Percentiles rank a stretch among this genome's conserved stretches.
These are phyloP conservation scores for Choreutis nemorana DNA, from an alignment of 2,888 invertebrate species.

Conservation along the genomic window DNA sequence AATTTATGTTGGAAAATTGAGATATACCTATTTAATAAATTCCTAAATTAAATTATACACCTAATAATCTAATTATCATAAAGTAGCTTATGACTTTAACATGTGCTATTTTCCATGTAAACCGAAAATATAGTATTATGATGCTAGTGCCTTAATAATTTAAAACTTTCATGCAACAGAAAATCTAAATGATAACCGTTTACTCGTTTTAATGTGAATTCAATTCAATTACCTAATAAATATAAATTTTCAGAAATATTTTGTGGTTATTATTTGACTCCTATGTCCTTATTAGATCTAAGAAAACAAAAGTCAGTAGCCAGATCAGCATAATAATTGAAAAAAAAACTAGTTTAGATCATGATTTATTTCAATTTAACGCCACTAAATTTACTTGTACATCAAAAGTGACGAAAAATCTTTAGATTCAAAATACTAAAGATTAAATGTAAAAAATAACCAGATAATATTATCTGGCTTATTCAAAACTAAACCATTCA, in stretches of 20 bases:
- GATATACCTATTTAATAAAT: slow-evolving; percentile 52
- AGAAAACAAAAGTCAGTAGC: too few relatives aligned
- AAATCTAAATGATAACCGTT: slow-evolving; percentile 27
- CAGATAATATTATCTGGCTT: too few relatives aligned
- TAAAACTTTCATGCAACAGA: slow-evolving; percentile 11
- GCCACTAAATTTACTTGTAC: too few relatives aligned
- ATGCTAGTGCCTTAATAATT: slow-evolving; percentile 45
- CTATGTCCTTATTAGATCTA: too few relatives aligned
- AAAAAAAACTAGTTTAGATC: too few relatives aligned
- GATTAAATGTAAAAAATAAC: too few relatives aligned
- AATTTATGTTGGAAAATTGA: slow-evolving; percentile 50
- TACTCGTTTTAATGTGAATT: too few relatives aligned
- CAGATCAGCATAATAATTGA: too few relatives aligned
- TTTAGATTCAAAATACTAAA: too few relatives aligned
- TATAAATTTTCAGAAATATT: slow-evolving; percentile 42
- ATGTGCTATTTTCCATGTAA: slow-evolving; percentile 37
- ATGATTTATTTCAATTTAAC: too few relatives aligned
- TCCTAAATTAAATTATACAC: slow-evolving; percentile 41
- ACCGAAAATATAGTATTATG: slow-evolving; percentile 36
- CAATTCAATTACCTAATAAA: slow-evolving; percentile 50
- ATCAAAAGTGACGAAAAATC: too few relatives aligned
- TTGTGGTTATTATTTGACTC: slow-evolving; percentile 9
- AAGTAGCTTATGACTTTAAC: slow-evolving; percentile 37
- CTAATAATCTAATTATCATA: slow-evolving; percentile 32
- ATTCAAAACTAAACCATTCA: too few relatives aligned